Evolutionary conservation across 2,797 vertebrate genomes (phyloP).

Genomic region (Carcharodon carcharias): DNA sequence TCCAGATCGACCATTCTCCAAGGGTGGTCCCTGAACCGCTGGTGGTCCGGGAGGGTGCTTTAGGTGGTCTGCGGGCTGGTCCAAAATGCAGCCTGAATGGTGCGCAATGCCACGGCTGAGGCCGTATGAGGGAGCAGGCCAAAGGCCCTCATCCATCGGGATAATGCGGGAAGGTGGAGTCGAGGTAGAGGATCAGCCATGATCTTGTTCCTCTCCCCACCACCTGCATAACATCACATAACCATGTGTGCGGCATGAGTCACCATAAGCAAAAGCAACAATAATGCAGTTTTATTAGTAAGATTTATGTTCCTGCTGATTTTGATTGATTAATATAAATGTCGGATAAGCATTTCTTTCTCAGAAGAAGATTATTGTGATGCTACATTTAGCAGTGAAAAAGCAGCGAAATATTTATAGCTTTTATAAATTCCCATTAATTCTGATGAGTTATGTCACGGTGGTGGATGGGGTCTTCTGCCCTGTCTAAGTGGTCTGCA

Average conservation of each 20-base stretch:
- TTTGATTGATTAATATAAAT: background rate
- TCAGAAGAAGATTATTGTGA: background rate
- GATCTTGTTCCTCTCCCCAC: too few species aligned
- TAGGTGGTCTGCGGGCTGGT: too few species aligned
- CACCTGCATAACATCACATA: background rate
- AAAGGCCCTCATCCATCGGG: too few species aligned
- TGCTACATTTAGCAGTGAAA: background rate
- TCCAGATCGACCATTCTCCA: background rate
- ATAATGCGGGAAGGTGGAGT: too few species aligned
- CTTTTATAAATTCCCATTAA: background rate
- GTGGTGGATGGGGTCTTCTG: background rate
- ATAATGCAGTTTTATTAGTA: background rate
- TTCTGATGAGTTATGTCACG: background rate
- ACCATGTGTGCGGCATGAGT: background rate
- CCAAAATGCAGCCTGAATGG: too few species aligned
- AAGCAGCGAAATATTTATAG: background rate
- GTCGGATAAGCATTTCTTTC: background rate
- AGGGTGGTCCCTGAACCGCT: too few species aligned
- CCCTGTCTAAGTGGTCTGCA: too few species aligned
- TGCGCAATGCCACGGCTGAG: too few species aligned
- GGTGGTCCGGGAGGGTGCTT: too few species aligned
- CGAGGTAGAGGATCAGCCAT: too few species aligned
- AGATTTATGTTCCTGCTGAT: background rate
- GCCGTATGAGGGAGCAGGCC: too few species aligned
- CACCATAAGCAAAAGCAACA: background rate